Evolutionary conservation across 2,797 vertebrate species (phyloP).

Genomic region (Taeniopygia guttata): DNA sequence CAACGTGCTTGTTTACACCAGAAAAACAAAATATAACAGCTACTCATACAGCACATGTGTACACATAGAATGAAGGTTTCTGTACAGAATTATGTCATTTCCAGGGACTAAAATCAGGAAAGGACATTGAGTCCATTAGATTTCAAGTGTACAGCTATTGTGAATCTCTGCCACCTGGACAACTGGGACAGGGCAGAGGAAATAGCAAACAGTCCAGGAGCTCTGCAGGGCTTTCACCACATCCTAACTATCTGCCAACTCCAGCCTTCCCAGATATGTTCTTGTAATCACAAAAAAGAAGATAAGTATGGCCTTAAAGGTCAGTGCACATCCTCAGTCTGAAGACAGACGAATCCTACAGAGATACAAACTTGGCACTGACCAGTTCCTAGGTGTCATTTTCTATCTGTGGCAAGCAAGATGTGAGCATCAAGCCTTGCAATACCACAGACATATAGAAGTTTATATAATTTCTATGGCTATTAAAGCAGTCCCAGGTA

Average conservation of each 20-base stretch:
- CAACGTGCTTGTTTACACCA: not conserved
- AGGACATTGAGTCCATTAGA: not conserved
- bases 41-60: not conserved
- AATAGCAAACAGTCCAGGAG: not conserved
- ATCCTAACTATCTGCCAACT: not conserved
- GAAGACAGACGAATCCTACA: accelerated
- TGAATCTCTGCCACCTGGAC: not conserved
- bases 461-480: not conserved
- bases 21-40: not conserved
- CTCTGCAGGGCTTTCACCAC: not conserved
- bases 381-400: not conserved
- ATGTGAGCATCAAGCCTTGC: not conserved
- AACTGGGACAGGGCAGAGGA: not conserved
- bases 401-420: not conserved
- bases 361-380: not conserved
- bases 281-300: not conserved
- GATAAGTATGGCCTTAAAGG: not conserved
- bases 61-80: not conserved
- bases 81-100: not conserved
- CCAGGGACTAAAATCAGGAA: not conserved
- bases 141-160: not conserved
- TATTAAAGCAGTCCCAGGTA: not conserved
- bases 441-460: not conserved
- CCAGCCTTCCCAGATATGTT: not conserved
- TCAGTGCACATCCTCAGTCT: not conserved